Evolutionary conservation across 2,797 vertebrate genomes (phyloP).

Genomic region (Falco concolor): DNA sequence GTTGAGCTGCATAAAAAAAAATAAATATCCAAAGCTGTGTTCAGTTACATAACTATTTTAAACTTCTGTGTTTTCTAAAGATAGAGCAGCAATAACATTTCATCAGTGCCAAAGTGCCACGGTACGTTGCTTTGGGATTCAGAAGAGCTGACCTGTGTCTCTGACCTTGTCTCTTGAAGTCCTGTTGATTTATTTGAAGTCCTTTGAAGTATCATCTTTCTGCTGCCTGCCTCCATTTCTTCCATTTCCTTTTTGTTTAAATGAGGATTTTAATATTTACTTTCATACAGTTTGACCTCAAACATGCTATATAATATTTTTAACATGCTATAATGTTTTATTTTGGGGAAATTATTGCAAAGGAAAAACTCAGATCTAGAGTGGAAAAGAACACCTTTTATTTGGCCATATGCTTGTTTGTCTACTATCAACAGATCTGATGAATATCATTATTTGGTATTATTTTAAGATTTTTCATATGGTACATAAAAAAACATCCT

Average conservation of each 20-base stretch:
- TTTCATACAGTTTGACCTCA: neutral
- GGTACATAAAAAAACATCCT: neutral
- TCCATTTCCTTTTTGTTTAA: neutral
- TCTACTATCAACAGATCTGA: neutral
- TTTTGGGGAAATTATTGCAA: neutral
- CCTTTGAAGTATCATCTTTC: neutral
- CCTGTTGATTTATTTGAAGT: neutral
- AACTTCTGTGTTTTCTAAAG: neutral
- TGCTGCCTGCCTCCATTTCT: neutral
- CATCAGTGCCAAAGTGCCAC: neutral
- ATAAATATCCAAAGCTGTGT: neutral
- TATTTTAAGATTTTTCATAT: neutral
- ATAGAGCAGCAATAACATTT: neutral
- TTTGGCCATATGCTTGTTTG: neutral
- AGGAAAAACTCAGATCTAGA: neutral
- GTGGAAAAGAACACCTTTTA: neutral
- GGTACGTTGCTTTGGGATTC: neutral
- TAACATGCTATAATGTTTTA: neutral
- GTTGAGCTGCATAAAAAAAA: neutral
- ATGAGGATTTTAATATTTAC: neutral
- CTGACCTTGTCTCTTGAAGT: neutral
- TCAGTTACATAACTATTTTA: neutral
- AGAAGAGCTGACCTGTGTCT: neutral
- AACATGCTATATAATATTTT: neutral
- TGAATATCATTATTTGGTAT: neutral